These are phyloP conservation scores for Troglohyphantes excavatus DNA, from an alignment of 2,888 invertebrate genomes.

Conservation along the genomic window DNA sequence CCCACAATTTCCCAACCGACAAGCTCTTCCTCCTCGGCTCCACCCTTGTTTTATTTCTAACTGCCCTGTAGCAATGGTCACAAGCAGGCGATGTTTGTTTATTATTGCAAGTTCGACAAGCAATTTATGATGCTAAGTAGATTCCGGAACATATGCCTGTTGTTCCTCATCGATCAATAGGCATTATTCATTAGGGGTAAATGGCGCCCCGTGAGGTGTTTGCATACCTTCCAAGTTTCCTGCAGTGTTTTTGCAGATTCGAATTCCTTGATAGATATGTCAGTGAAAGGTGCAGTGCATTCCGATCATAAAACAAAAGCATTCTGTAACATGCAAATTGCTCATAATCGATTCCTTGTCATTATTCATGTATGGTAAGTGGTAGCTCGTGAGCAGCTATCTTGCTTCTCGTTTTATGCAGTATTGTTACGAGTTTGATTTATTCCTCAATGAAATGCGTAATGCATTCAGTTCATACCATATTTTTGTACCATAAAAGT, in stretches of 20 bases:
- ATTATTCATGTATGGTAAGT: too few relatives aligned
- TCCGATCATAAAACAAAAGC: too few relatives aligned
- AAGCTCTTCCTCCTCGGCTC: slow-evolving; percentile 41
- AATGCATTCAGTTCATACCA: too few relatives aligned
- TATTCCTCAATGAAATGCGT: too few relatives aligned
- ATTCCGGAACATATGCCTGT: not conserved
- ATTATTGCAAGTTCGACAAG: not conserved
- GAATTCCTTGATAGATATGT: not conserved
- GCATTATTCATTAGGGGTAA: not conserved
- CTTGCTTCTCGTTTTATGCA: too few relatives aligned
- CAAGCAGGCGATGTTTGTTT: not conserved
- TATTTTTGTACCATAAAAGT: too few relatives aligned
- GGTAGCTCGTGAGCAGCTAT: too few relatives aligned
- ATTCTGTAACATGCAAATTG: too few relatives aligned
- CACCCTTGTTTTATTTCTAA: slow-evolving; percentile 32
- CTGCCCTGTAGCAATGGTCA: slow-evolving; percentile 16
- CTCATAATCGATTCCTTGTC: too few relatives aligned
- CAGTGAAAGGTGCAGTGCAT: too few relatives aligned
- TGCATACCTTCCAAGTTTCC: not conserved
- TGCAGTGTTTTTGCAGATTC: not conserved
- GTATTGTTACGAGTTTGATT: too few relatives aligned
- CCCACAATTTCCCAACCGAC: not conserved
- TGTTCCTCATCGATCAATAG: not conserved
- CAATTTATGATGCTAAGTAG: not conserved
- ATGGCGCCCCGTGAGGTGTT: not conserved